Evolutionary conservation across 2,113 vertebrate genomes (phyloP).

Genomic region (Paedocypris sp.): DNA sequence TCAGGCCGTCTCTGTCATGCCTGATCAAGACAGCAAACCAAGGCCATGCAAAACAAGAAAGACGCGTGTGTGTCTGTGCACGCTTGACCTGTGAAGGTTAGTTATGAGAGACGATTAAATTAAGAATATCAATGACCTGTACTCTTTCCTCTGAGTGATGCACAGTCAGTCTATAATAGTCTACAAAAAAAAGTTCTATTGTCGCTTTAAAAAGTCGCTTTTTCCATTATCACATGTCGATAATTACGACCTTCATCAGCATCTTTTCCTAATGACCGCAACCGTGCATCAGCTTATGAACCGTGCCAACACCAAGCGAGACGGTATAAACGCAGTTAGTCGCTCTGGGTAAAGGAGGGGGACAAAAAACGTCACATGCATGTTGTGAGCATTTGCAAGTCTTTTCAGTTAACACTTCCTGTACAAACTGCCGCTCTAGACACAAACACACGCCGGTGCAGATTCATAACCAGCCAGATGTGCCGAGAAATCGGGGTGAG

Average conservation of each 20-base stretch:
- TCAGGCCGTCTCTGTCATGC: conserved; percentile 22
- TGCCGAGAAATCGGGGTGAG: background rate
- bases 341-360: conserved; percentile 46
- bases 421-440: background rate
- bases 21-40: conserved; percentile 50
- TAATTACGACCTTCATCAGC: no score
- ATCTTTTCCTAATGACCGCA: background rate
- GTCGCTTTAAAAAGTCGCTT: no score
- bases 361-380: conserved; percentile 57
- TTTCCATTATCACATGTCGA: no score
- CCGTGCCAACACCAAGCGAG: background rate
- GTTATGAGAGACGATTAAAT: no score
- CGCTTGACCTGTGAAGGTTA: no score
- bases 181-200: no score
- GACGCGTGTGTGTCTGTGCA: background rate
- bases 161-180: no score
- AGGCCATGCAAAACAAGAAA: conserved; percentile 54
- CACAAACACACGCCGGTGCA: background rate
- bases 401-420: conserved; percentile 64
- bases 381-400: conserved; percentile 65
- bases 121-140: no score
- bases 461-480: background rate
- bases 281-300: background rate
- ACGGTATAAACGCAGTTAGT: conserved; percentile 1
- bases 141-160: no score